Base-by-base conservation (phyloP, 1,140 invertebrate genomes). In the Drosophila mayri region DNA sequence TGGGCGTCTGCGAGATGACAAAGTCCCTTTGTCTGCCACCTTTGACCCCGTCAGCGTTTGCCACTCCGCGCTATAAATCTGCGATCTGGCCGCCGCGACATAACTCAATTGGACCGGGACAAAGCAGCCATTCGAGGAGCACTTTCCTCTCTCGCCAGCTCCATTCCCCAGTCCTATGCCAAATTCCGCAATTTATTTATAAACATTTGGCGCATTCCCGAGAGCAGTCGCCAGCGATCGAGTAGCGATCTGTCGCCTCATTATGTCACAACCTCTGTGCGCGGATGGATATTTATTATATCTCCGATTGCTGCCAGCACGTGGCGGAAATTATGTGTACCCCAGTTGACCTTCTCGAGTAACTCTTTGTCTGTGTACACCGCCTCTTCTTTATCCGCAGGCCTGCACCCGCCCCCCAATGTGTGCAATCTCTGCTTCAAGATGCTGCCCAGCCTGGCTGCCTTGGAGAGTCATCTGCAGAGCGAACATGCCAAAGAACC, bases 391-490 rank as follows among this genome's bases (percentile, higher is more conserved):
- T 37, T 35, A 46, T 54, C 40, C 67, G 11, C 58, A 92, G 91
- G 91, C 58, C 78, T 92, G 54, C 91, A 91, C 54, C 79, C 88
- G 64, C 87, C 85, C 60, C 80, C 91, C 58, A 78, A 92, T 79
- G 99, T 98, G 82, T 99, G 98, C 95, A 97, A 98, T 94, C 96
- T 99, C 93, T 99, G 98, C 95, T 98, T 97, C 95, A 99, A 99
- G 95, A 98, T 98, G 73, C 99, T 99, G 94, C 98, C 98, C 83
- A 99, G 98, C 94, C 95, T 98, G 93, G 98, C 98, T 65, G 98
- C 98, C 62, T 94, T 99, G 90, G 98, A 99, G 94, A 99, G 98
- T 92, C 98, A 99, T 95, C 98, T 98, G 93, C 95, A 98, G 91
- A 91, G 62, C 61, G 91, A 92, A 80, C 91, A 92, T 90, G 83